Conservation (phyloP, 2,113 vertebrate genomes). For the western clawed frog (Xenopus tropicalis) region UCB_Xtro_10.0 CM004450.2:99319501-99320000, state of each 20-base stretch:
- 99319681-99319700: neutral
- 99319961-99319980: too few relatives aligned
- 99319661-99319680: slow-evolving; percentile 5
- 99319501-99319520: too few relatives aligned
- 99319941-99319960: too few relatives aligned
- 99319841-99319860: neutral
- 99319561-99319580: neutral
- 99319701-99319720: slow-evolving; percentile 8
- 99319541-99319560: neutral
- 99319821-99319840: neutral
- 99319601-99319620: neutral
- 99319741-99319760: slow-evolving; percentile 5
- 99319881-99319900: neutral
- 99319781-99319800: neutral
- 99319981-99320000: too few relatives aligned
- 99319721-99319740: slow-evolving; percentile 3
- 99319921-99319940: too few relatives aligned
- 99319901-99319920: too few relatives aligned
- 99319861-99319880: neutral
- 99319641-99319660: slow-evolving; percentile 2
- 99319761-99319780: slow-evolving; percentile 11
- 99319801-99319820: neutral
- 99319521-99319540: too few relatives aligned
- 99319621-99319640: neutral
- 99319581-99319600: neutral